These are phyloP conservation scores for Metallyticus violacea DNA, from an alignment of 2,888 invertebrate genomes.

Conservation along the genomic window DNA sequence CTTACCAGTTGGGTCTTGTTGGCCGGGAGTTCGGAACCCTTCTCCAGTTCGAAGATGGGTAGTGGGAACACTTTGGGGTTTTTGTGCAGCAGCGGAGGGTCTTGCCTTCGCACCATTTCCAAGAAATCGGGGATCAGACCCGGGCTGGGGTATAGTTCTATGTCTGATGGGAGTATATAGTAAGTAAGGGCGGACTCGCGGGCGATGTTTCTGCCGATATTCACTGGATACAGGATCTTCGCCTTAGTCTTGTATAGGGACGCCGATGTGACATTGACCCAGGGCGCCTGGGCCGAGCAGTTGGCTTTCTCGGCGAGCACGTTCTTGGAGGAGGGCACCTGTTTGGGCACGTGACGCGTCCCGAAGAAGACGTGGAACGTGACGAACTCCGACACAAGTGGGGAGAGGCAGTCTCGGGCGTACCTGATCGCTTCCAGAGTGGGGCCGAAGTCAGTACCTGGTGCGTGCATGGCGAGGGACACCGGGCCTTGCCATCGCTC, in stretches of 20 bases:
- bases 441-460: constrained; percentile 75
- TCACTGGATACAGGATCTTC: constrained; percentile 83
- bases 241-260: constrained; percentile 76
- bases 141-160: constrained; percentile 87
- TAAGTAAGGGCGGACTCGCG: constrained; percentile 78
- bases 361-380: constrained; percentile 90
- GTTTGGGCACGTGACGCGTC: constrained; percentile 78
- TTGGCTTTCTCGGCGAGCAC: constrained; percentile 64
- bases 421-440: constrained; percentile 79
- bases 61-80: constrained; percentile 78
- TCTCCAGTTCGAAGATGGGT: constrained; percentile 84
- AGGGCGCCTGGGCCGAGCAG: constrained; percentile 69
- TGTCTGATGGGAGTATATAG: constrained; percentile 82
- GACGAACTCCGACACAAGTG: constrained; percentile 72
- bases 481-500: constrained; percentile 86
- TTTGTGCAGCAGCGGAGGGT: constrained; percentile 59
- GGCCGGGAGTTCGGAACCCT: constrained; percentile 57
- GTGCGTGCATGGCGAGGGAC: constrained; percentile 83
- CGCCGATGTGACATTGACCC: constrained; percentile 57
- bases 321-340: constrained; percentile 63
- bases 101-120: constrained; percentile 76
- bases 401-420: constrained; percentile 69
- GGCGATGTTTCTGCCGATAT: constrained; percentile 87
- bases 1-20: constrained; percentile 66
- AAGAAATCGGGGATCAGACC: constrained; percentile 76